Percentiles rank a stretch among this genome's conserved stretches.
Conservation (phyloP, 2,797 vertebrate species). For the Psittacula derbiana region DNA sequence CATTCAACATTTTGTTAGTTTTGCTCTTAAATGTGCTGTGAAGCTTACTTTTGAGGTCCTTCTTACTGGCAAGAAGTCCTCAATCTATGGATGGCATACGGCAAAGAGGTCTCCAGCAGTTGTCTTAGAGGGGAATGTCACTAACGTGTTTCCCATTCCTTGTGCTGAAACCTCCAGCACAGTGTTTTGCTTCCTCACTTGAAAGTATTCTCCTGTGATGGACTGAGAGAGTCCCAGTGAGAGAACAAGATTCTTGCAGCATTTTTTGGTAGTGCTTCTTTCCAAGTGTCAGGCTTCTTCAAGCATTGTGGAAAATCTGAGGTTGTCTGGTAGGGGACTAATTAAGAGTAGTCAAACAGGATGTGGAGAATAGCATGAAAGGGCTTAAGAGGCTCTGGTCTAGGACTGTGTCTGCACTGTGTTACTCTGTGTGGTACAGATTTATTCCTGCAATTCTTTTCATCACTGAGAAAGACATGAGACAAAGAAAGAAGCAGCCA, state of each 20-base stretch:
- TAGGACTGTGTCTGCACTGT: slow-evolving; percentile 18
- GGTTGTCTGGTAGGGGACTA: slow-evolving; percentile 5
- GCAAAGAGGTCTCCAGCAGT: background rate
- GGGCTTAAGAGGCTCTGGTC: background rate
- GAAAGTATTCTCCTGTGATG: background rate
- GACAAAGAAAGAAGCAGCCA: background rate
- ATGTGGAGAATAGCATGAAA: slow-evolving; percentile 43
- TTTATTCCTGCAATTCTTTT: slow-evolving; percentile 32
- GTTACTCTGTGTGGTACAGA: background rate
- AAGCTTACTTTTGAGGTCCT: slow-evolving; percentile 18
- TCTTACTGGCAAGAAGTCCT: background rate
- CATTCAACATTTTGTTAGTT: slow-evolving; percentile 63
- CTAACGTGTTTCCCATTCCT: slow-evolving; percentile 36
- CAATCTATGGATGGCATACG: background rate
- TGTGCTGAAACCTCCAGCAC: background rate
- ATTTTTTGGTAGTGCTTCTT: slow-evolving; percentile 21
- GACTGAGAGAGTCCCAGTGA: background rate
- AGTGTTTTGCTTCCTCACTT: slow-evolving; percentile 20
- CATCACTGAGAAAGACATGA: background rate
- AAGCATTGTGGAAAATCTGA: background rate
- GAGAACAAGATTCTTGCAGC: background rate
- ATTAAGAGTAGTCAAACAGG: slow-evolving; percentile 35
- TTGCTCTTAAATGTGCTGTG: slow-evolving; percentile 22
- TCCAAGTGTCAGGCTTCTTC: background rate
- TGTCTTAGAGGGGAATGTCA: background rate